Evolutionary conservation across 2,888 invertebrate genomes (phyloP), one percentile per base, ranked within the genome.

Genomic region (Pycnomerus fuliginosus): DNA sequence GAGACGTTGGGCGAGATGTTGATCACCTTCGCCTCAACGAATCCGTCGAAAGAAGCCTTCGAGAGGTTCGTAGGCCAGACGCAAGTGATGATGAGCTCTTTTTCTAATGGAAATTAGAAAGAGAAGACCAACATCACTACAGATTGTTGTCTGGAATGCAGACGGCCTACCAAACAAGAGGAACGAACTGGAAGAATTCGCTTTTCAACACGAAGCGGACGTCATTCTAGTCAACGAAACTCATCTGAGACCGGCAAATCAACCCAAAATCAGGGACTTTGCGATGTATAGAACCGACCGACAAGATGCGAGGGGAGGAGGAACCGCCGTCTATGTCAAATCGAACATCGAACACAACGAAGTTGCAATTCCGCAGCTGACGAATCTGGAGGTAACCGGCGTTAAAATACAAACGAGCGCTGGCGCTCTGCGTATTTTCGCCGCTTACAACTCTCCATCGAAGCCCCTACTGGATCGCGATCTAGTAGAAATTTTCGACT

Each of bases 251-350:
- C 20, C 48, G n/a, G 22, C 22, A 4, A 15, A 36, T 17, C 20
- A 30, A 3, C 31, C 34, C 3, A 44, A 11, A 22, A 12, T 53
- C 3, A 32, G 34, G 7, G 43, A 45, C 28, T 53, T 45, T 27
- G 16, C 11, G 11, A 13, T 27, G 3, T 45, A 46, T 27, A 20
- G 42, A 17, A 38, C 7, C 12, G 48, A 53, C 31, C 10, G 51
- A 12, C 4, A 4, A n/a, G 33, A 16, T 8, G 28, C 16, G 10
- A 7, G 14, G 15, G 48, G 48, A 3, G 50, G 50, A 3, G 50
- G 52, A 2, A 45, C 42, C 5, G 50, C 44, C 2, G 31, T 52
- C 13, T 38, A 23, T 3, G 25, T 52, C 5, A 52, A 42, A 28
- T 31, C 2, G 2, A 23, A 8, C 2, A 24, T 51, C 2, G 25